Evolutionary conservation across 1,140 invertebrate species (phyloP).

Genomic region (Polyergus mexicanus): DNA sequence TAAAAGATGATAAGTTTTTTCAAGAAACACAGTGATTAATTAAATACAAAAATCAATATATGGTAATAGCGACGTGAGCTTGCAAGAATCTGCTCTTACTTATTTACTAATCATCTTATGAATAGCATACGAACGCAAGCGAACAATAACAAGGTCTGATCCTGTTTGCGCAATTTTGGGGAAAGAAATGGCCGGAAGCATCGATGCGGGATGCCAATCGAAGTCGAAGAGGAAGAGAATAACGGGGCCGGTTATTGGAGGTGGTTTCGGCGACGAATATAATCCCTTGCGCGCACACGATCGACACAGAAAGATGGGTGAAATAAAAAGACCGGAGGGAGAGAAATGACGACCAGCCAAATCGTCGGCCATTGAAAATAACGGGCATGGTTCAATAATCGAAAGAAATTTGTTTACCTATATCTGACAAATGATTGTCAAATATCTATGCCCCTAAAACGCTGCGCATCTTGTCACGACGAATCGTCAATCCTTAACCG

Average conservation of each 20-base stretch:
- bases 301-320: constrained; percentile 14
- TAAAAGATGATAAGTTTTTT: not conserved
- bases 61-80: not conserved
- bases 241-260: constrained; percentile 69
- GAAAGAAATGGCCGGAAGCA: constrained; percentile 18
- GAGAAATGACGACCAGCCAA: constrained; percentile 25
- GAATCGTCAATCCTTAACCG: not conserved
- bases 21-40: not conserved
- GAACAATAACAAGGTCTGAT: constrained; percentile 12
- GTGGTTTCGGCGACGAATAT: constrained; percentile 68
- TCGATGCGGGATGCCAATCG: constrained; percentile 31
- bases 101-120: not conserved
- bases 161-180: constrained; percentile 10
- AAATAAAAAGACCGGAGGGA: constrained; percentile 40
- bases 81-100: not conserved
- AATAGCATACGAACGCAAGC: not conserved
- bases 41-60: not conserved
- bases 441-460: constrained; percentile 6
- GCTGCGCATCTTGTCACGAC: not conserved
- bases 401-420: constrained; percentile 34
- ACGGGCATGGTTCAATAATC: constrained; percentile 40
- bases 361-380: constrained; percentile 24
- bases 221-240: constrained; percentile 65
- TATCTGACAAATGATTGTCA: not conserved
- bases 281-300: constrained; percentile 25